Base-by-base conservation (phyloP, 2,113 vertebrate species). In the Gulo gulo region DNA sequence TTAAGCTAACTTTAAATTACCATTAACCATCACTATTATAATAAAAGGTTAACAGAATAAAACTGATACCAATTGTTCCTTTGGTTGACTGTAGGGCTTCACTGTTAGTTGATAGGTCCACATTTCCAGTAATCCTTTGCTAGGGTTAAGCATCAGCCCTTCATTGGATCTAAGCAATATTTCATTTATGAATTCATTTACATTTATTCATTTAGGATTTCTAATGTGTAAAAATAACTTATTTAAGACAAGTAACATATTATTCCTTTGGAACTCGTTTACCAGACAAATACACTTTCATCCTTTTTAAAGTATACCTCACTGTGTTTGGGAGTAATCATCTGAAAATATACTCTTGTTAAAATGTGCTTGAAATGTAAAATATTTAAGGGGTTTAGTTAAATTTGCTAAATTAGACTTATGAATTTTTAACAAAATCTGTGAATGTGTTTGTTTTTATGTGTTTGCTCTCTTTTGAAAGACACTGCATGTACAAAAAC, bases 241-340 rank as follows among this genome's bases (percentile, higher is more conserved):
- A 29, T 87, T 93, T 94, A 91, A 93, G 67, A 93, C 67, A 79
- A 85, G 20, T 83, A 93, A 55, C 57, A 85, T 57, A 34, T 21
- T 80, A 47, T 89, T 96, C 79, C 57, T 85, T 92, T 94, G 50
- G 69, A 96, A 96, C 84, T 78, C n/a, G 10, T 93, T 86, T 96
- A 69, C 11, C 34, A 16, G 57, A 94, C 34, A 57, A 80, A 71
- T 1, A 57, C 26, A 67, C 36, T 76, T 95, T n/a, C 23, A 4
- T 73, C 39, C 6, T 67, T 90, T 76, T 90, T 67, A 24, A 71
- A 36, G 7, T 78, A 82, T 23, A 94, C 88, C 18, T 88, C 36
- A 92, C 4, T 71, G 47, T 88, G 52, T 92, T 92, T 65, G 47
- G 52, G 65, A 26, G 2, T 67, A 92, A 59, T 74, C 63, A 87